A percentile compares a stretch with the other conserved stretches of the same genome.
Conservation (phyloP, 1,140 invertebrate species). For the Drosophila navojoa region DNA sequence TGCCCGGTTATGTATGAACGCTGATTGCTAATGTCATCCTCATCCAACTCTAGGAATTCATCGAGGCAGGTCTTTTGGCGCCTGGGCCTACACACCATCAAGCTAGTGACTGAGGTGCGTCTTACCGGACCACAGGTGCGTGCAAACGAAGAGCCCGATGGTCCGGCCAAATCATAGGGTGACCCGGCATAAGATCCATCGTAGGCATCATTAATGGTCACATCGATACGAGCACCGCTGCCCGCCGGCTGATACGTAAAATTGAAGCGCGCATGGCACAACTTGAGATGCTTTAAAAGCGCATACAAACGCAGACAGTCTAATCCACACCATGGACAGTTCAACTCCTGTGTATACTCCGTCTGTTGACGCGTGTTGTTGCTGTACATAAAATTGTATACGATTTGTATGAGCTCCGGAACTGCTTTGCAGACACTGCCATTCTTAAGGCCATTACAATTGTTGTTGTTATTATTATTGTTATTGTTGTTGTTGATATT, state of each 20-base stretch:
- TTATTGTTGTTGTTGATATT: slow-evolving; percentile 69
- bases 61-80: slow-evolving; percentile 89
- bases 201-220: slow-evolving; percentile 97
- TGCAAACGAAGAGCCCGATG: slow-evolving; percentile 86
- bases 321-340: slow-evolving; percentile 97
- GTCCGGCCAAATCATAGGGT: slow-evolving; percentile 94
- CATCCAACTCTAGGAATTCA: slow-evolving; percentile 93
- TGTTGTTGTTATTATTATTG: slow-evolving; percentile 65
- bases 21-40: slow-evolving; percentile 91
- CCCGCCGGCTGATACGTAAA: slow-evolving; percentile 90
- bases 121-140: slow-evolving; percentile 91
- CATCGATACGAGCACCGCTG: slow-evolving; percentile 94
- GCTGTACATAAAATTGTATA: slow-evolving; percentile 98
- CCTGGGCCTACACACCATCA: slow-evolving; percentile 94
- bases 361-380: slow-evolving; percentile 97
- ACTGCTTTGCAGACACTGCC: slow-evolving; percentile 50
- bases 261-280: slow-evolving; percentile 96
- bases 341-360: slow-evolving; percentile 95
- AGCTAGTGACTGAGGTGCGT: slow-evolving; percentile 93
- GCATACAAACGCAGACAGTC: slow-evolving; percentile 95
- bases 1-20: slow-evolving; percentile 94
- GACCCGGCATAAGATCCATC: slow-evolving; percentile 98
- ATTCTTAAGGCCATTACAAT: slow-evolving; percentile 53
- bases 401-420: slow-evolving; percentile 88
- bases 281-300: slow-evolving; percentile 95